Conservation (phyloP, 2,113 vertebrate genomes). For the Plestiodon gilberti region DNA sequence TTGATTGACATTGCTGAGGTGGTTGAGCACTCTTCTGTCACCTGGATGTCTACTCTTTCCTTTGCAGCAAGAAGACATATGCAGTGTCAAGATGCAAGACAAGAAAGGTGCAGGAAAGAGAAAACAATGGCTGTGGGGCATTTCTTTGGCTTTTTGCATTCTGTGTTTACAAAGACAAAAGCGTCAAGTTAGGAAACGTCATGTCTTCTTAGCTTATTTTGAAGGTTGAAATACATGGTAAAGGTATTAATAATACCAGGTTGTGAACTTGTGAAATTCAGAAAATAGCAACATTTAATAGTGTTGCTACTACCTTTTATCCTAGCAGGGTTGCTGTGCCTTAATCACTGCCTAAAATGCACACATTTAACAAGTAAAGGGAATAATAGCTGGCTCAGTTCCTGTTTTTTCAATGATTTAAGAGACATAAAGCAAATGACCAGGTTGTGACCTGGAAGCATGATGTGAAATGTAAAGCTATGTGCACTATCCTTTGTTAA, state of each 20-base stretch:
- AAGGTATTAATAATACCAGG: not conserved
- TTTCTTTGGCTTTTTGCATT: not conserved
- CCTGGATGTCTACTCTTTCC: constrained; percentile 2
- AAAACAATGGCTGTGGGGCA: not conserved
- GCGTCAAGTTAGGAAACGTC: constrained; percentile 4
- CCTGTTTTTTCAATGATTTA: too few species aligned
- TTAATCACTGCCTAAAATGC: not conserved
- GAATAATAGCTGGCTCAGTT: too few species aligned
- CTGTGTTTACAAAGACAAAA: constrained; percentile 38
- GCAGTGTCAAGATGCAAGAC: constrained; percentile 7
- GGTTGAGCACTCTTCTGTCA: not conserved
- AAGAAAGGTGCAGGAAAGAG: not conserved
- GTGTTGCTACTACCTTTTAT: not conserved
- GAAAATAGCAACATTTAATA: not conserved
- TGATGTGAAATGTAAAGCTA: not conserved
- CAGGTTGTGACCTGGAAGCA: not conserved
- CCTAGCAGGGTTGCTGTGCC: not conserved
- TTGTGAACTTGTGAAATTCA: not conserved
- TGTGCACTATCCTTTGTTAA: not conserved
- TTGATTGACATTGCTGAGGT: constrained; percentile 8
- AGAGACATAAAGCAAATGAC: not conserved
- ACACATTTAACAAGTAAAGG: not conserved
- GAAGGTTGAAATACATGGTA: not conserved
- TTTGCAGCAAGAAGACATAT: constrained; percentile 28
- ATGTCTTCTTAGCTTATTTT: constrained; percentile 4